phyloP scores from a whole-genome alignment of 2,113 vertebrate genomes.

The Prionailurus viverrinus region DNA sequence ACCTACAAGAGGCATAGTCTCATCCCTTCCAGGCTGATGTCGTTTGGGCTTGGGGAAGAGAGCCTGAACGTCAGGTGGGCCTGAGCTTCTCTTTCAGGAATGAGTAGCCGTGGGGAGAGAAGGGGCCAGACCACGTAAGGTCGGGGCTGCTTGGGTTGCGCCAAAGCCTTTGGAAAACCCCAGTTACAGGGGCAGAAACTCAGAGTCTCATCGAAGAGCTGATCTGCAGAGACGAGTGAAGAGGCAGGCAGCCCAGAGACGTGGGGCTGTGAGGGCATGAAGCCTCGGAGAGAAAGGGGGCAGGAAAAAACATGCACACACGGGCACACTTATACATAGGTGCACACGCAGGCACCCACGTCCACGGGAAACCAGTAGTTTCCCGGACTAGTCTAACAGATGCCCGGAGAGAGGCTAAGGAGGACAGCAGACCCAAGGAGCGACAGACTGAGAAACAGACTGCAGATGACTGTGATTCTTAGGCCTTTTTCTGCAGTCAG shows the following conservation, averaged over 20 bases:
- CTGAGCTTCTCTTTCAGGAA: not conserved
- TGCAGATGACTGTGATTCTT: not conserved
- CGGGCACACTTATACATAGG: not conserved
- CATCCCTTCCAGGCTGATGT: not conserved
- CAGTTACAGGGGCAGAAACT: not conserved
- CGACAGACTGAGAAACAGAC: rapidly evolving
- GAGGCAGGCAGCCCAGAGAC: not conserved
- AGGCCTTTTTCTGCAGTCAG: not conserved
- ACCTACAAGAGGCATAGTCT: not conserved
- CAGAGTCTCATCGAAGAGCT: not conserved
- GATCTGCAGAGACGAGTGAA: not conserved
- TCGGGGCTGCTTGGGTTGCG: not conserved
- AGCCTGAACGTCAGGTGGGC: not conserved
- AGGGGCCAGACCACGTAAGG: not conserved
- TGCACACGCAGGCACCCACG: too few relatives aligned
- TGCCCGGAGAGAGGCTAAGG: not conserved
- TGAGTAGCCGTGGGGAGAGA: not conserved
- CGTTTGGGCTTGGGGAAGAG: not conserved
- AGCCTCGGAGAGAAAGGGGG: not conserved
- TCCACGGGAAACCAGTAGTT: not conserved
- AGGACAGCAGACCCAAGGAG: not conserved
- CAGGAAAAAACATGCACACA: not conserved
- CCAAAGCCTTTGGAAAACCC: not conserved
- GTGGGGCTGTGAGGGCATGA: not conserved
- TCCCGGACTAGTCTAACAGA: not conserved